These are phyloP conservation scores for Aphelenchoides bicaudatus DNA, from an alignment of 2,888 invertebrate genomes.

Conservation along the genomic window DNA sequence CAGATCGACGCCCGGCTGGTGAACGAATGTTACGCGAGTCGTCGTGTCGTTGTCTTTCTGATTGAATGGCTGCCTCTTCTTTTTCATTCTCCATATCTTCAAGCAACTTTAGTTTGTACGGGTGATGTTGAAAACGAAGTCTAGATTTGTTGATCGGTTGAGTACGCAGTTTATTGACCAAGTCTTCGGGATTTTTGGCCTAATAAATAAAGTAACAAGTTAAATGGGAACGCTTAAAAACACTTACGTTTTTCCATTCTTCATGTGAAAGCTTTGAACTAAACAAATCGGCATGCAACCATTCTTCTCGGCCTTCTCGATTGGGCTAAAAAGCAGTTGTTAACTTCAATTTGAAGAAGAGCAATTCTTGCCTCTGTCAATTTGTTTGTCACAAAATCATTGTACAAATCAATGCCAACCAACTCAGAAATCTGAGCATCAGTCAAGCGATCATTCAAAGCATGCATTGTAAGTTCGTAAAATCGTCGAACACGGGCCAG, in stretches of 20 bases:
- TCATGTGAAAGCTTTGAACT: slow-evolving; percentile 5
- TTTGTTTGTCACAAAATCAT: neutral
- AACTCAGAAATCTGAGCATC: slow-evolving; percentile 13
- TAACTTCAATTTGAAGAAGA: neutral
- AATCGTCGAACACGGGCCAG: neutral
- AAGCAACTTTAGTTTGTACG: neutral
- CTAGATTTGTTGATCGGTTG: neutral
- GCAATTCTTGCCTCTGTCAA: neutral
- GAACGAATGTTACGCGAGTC: no score
- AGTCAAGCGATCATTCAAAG: slow-evolving; percentile 1
- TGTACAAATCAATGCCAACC: slow-evolving; percentile 9
- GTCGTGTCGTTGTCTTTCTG: no score
- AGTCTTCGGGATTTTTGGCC: slow-evolving; percentile 9
- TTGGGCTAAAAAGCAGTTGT: neutral
- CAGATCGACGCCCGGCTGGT: no score
- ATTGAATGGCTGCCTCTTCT: slow-evolving; percentile 14
- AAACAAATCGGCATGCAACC: slow-evolving; percentile 9
- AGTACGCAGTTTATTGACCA: slow-evolving; percentile 1
- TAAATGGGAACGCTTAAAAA: neutral
- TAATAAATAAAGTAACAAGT: neutral
- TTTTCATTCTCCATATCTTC: slow-evolving; percentile 2
- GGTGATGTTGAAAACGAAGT: slow-evolving; percentile 9
- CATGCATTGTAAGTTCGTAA: slow-evolving; percentile 2
- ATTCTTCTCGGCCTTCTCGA: neutral
- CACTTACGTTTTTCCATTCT: slow-evolving; percentile 15